Percentiles rank a stretch among this genome's conserved stretches.
These are phyloP conservation scores for Drosophila arawakana DNA, from an alignment of 1,140 invertebrate species.

Conservation along the genomic window DNA sequence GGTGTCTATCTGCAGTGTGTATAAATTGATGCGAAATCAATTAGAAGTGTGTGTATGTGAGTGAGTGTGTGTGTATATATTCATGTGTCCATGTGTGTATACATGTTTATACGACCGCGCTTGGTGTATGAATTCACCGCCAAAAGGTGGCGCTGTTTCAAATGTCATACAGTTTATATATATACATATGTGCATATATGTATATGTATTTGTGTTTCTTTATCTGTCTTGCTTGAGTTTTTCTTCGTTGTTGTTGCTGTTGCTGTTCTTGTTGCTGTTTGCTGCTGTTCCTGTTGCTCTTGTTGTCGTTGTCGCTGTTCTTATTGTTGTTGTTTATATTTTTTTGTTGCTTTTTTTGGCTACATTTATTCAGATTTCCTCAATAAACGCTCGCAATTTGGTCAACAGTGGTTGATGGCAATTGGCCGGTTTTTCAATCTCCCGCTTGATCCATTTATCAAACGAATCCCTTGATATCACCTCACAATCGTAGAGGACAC, in stretches of 20 bases:
- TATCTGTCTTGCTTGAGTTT: constrained; percentile 18
- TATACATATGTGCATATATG: constrained; percentile 11
- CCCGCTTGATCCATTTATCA: constrained; percentile 71
- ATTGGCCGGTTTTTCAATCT: constrained; percentile 40
- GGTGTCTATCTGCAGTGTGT: neutral
- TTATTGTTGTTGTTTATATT: constrained; percentile 4
- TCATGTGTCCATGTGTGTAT: constrained; percentile 24
- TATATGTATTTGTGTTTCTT: constrained; percentile 4
- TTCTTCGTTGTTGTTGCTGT: constrained; percentile 33
- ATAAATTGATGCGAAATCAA: neutral
- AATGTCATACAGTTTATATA: constrained; percentile 27
- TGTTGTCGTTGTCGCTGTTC: constrained; percentile 24
- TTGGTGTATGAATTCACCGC: constrained; percentile 29
- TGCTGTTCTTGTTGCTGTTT: constrained; percentile 16
- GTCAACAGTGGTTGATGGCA: constrained; percentile 47
- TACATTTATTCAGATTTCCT: constrained; percentile 48
- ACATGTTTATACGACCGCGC: constrained; percentile 52
- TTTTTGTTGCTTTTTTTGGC: constrained; percentile 5
- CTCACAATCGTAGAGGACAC: constrained; percentile 66
- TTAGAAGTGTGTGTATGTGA: neutral
- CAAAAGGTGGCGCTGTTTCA: constrained; percentile 25
- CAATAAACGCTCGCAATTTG: constrained; percentile 61
- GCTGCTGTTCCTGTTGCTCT: neutral
- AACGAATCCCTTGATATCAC: constrained; percentile 74
- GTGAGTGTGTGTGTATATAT: constrained; percentile 11